Conservation (phyloP, 2,797 vertebrate species). For the Sebastes flavidus region DNA sequence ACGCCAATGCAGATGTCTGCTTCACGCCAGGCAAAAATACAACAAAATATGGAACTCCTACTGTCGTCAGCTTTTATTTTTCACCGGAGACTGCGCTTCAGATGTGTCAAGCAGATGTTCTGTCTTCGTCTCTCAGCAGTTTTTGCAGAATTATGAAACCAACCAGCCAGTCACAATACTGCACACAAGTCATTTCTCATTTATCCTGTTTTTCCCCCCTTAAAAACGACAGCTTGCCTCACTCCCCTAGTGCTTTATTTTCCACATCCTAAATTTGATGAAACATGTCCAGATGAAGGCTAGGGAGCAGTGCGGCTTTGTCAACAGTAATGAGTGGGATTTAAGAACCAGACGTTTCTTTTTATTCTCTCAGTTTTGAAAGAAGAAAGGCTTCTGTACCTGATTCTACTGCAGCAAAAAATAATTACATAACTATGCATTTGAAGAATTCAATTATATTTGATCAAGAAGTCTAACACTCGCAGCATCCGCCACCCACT, state of each 20-base stretch:
- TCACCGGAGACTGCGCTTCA: slow-evolving; percentile 54
- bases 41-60: slow-evolving; percentile 44
- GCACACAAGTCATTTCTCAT: slow-evolving; percentile 63
- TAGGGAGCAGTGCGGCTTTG: slow-evolving; percentile 10
- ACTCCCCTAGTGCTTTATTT: slow-evolving; percentile 38
- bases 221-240: slow-evolving; percentile 52
- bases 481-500: slow-evolving; percentile 5
- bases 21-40: slow-evolving; percentile 23
- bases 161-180: slow-evolving; percentile 61
- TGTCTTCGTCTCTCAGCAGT: slow-evolving; percentile 60
- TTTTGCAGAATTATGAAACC: slow-evolving; percentile 69
- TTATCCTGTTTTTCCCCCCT: background rate
- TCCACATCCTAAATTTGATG: slow-evolving; percentile 42
- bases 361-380: slow-evolving; percentile 14
- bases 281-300: slow-evolving; percentile 34
- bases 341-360: slow-evolving; percentile 31
- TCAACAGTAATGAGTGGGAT: slow-evolving; percentile 11
- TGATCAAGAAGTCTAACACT: slow-evolving; percentile 29
- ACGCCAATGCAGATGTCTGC: slow-evolving; percentile 48
- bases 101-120: slow-evolving; percentile 76
- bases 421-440: slow-evolving; percentile 23
- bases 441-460: slow-evolving; percentile 47
- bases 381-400: background rate
- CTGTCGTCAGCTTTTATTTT: slow-evolving; percentile 57
- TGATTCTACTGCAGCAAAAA: slow-evolving; percentile 1